Conservation (phyloP, 2,797 vertebrate species). For the Catharus ustulatus region DNA sequence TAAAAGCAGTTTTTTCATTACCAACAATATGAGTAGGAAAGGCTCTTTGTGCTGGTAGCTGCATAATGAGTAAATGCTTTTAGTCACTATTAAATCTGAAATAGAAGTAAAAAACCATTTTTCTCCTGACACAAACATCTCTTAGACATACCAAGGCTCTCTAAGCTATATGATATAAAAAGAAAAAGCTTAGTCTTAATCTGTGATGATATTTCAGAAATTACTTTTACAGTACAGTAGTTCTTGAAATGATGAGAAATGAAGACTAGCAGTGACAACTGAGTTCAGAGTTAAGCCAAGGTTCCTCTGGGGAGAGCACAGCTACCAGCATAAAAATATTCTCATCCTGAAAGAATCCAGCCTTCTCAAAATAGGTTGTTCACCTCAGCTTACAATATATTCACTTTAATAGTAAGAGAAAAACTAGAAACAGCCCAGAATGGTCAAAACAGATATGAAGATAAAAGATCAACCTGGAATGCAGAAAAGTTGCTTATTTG, state of each 20-base stretch:
- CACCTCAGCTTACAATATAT: background rate
- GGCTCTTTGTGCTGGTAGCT: conserved; percentile 9
- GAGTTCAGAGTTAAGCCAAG: background rate
- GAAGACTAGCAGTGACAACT: conserved; percentile 5
- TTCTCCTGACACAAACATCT: conserved; percentile 7
- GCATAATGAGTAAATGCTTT: conserved; percentile 45
- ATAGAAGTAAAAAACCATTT: conserved; percentile 37
- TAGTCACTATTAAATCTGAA: conserved; percentile 55
- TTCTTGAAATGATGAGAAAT: conserved; percentile 52
- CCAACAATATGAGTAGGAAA: background rate
- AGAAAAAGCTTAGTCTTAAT: conserved; percentile 47
- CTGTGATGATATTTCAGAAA: conserved; percentile 55
- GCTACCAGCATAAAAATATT: background rate
- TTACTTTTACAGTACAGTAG: conserved; percentile 44
- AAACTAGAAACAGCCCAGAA: background rate
- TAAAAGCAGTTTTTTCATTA: conserved; percentile 17
- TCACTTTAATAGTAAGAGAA: background rate
- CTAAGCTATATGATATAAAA: conserved; percentile 32
- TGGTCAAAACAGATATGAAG: background rate
- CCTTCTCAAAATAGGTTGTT: background rate
- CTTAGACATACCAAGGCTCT: conserved; percentile 36
- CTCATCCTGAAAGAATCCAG: background rate
- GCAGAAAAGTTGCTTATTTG: background rate
- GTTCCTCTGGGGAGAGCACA: background rate
- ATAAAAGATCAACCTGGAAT: background rate